These are phyloP conservation scores for Canis aureus DNA, from an alignment of 2,113 vertebrate species.

Conservation along the genomic window DNA sequence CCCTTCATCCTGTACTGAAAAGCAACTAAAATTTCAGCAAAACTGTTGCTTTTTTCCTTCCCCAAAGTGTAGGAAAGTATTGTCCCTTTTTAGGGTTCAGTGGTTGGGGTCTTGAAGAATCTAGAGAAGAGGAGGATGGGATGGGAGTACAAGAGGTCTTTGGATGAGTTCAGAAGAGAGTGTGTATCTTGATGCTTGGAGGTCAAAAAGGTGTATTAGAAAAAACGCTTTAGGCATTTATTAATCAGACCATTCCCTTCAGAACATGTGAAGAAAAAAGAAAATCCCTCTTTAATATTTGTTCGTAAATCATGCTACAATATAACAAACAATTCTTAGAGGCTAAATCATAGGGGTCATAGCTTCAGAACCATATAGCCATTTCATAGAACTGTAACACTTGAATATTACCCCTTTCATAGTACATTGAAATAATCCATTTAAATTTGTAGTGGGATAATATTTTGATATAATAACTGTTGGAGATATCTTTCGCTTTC, in stretches of 20 bases:
- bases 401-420: neutral
- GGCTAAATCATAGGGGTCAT: neutral
- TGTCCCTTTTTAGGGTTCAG: neutral
- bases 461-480: neutral
- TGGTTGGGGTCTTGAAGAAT: neutral
- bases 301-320: neutral
- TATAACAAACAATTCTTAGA: neutral
- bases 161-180: neutral
- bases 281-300: neutral
- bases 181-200: neutral
- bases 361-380: neutral
- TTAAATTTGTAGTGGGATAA: neutral
- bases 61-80: neutral
- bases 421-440: neutral
- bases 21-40: neutral
- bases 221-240: neutral
- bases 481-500: neutral
- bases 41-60: neutral
- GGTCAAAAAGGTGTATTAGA: neutral
- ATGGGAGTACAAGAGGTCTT: neutral
- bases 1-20: neutral
- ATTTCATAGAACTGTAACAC: neutral
- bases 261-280: neutral
- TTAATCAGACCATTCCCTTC: neutral
- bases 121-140: neutral